Conservation (phyloP, 53 echinoderm and acorn worm species). For the Zoroaster sp. region DNA sequence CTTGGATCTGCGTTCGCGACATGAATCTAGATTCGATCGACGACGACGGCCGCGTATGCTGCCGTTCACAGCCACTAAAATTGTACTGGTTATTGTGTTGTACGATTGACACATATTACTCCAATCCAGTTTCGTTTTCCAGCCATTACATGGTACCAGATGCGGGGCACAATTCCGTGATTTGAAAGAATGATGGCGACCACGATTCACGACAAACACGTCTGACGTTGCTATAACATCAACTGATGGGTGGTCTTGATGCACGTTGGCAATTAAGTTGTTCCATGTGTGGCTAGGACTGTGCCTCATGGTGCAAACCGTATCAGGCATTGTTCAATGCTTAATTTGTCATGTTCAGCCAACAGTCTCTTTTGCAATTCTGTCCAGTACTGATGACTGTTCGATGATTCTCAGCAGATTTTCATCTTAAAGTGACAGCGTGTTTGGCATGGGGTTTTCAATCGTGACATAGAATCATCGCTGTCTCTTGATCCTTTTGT, state of each 20-base stretch:
- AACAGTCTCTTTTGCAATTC: too few relatives aligned
- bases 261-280: constrained; percentile 39
- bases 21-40: constrained; percentile 3
- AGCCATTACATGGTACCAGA: constrained; percentile 47
- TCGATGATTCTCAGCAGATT: constrained; percentile 60
- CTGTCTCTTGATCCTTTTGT: constrained; percentile 44
- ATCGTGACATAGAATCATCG: constrained; percentile 53
- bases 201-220: constrained; percentile 51
- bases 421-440: constrained; percentile 39
- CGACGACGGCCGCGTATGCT: not conserved
- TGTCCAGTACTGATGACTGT: constrained; percentile 53
- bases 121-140: constrained; percentile 58
- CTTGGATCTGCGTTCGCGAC: not conserved
- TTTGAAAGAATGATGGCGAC: constrained; percentile 8
- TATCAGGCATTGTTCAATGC: constrained; percentile 49
- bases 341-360: too few relatives aligned
- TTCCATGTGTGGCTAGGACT: constrained; percentile 57
- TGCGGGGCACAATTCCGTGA: constrained; percentile 53
- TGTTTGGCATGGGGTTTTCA: constrained; percentile 50
- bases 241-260: constrained; percentile 38
- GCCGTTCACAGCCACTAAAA: not conserved
- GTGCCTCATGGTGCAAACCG: constrained; percentile 66
- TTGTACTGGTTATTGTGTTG: not conserved
- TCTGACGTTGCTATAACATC: constrained; percentile 1
- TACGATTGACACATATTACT: constrained; percentile 44